Evolutionary conservation across 2,113 vertebrate species (phyloP).

Genomic region (Myocastor coypus): DNA sequence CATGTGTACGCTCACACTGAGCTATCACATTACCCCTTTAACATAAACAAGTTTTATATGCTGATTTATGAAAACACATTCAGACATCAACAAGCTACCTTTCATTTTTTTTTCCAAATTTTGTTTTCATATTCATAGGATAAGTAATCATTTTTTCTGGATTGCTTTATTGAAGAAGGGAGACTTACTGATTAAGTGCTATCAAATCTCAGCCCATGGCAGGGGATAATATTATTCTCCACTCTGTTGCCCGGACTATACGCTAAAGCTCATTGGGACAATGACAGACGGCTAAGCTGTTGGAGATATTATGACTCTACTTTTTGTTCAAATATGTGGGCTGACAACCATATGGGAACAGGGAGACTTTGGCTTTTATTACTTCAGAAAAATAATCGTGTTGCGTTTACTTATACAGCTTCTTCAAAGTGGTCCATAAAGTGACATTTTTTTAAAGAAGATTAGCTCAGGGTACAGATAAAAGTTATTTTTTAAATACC

Average conservation of each 20-base stretch:
- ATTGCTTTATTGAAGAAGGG: not conserved
- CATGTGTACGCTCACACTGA: too few relatives aligned
- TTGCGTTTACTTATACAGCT: not conserved
- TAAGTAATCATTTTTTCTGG: not conserved
- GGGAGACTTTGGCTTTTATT: conserved; percentile 48
- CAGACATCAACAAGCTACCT: not conserved
- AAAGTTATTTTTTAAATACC: conserved; percentile 8
- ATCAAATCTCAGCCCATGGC: not conserved
- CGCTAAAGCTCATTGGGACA: conserved; percentile 54
- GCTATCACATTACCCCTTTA: not conserved
- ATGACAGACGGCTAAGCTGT: conserved; percentile 45
- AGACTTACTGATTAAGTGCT: conserved; percentile 13
- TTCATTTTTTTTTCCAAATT: not conserved
- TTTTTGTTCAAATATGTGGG: conserved; percentile 62
- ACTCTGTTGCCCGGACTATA: conserved; percentile 41
- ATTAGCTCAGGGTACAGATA: not conserved
- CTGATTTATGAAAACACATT: not conserved
- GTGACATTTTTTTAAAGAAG: not conserved
- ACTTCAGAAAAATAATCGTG: conserved; percentile 34
- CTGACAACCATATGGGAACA: conserved; percentile 20
- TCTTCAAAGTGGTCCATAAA: not conserved
- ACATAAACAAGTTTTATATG: not conserved
- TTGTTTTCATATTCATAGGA: not conserved
- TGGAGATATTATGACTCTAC: conserved; percentile 38
- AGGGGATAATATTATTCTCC: conserved; percentile 51